phyloP scores from a whole-genome alignment of 2,113 vertebrate species.

The Rhinopithecus roxellana region DNA sequence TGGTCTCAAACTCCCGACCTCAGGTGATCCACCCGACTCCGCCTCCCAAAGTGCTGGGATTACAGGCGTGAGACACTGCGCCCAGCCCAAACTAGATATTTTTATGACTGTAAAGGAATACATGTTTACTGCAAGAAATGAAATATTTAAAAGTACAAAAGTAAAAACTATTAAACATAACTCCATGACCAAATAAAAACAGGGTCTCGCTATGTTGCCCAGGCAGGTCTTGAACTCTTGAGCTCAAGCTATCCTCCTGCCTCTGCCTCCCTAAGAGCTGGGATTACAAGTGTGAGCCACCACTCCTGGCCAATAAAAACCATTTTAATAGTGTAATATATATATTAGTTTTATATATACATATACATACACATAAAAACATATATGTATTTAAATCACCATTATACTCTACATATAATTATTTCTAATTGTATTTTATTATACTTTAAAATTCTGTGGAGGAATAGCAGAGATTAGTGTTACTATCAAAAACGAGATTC shows the following conservation, averaged over 20 bases:
- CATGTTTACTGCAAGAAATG: background rate
- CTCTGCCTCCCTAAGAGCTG: too few species aligned
- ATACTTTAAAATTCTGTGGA: background rate
- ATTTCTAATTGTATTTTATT: constrained; percentile 20
- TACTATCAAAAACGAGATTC: background rate
- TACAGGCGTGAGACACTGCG: too few species aligned
- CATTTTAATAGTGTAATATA: background rate
- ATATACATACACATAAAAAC: background rate
- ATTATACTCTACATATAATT: background rate
- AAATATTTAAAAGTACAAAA: background rate
- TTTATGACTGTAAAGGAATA: background rate
- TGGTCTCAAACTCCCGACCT: too few species aligned
- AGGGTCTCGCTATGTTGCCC: too few species aligned
- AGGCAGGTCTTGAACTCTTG: too few species aligned
- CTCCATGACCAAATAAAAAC: background rate
- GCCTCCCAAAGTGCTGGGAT: too few species aligned
- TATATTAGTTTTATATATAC: background rate
- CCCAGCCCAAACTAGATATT: background rate
- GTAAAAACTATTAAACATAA: background rate
- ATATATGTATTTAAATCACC: background rate
- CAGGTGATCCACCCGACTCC: too few species aligned
- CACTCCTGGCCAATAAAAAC: too few species aligned
- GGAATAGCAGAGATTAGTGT: background rate
- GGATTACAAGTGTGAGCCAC: too few species aligned
- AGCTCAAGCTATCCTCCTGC: too few species aligned